A percentile compares a stretch with the other conserved stretches of the same genome.
These are phyloP conservation scores for Chloromyia formosa DNA, from an alignment of 2,888 invertebrate species.

Conservation along the genomic window DNA sequence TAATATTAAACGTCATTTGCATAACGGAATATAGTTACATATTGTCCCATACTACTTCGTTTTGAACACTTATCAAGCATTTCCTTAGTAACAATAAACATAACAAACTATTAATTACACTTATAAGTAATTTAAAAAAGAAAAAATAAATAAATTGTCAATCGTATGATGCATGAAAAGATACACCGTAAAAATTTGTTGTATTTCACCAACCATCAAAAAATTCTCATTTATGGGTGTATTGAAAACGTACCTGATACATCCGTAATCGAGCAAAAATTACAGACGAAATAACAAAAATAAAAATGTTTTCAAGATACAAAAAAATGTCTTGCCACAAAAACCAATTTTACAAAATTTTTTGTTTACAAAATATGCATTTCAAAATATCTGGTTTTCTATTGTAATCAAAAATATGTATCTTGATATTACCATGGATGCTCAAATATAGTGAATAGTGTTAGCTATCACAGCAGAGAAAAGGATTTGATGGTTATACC, in stretches of 20 bases:
- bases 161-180: slow-evolving; percentile 3
- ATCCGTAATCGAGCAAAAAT: slow-evolving; percentile 19
- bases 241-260: slow-evolving; percentile 22
- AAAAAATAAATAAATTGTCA: background rate
- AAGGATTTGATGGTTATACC: too few relatives aligned
- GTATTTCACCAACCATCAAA: slow-evolving; percentile 6
- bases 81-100: slow-evolving; percentile 24
- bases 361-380: too few relatives aligned
- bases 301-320: background rate
- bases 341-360: background rate
- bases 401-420: too few relatives aligned
- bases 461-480: too few relatives aligned
- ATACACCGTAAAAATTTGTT: background rate
- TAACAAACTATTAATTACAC: slow-evolving; percentile 32
- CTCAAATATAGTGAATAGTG: too few relatives aligned
- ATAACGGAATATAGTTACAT: too few relatives aligned
- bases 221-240: slow-evolving; percentile 5
- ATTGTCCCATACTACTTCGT: too few relatives aligned
- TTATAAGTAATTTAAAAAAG: slow-evolving; percentile 6
- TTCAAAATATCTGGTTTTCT: too few relatives aligned
- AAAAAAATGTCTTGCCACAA: background rate
- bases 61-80: slow-evolving; percentile 34
- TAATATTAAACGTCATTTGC: background rate
- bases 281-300: too few relatives aligned
- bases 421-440: too few relatives aligned